phyloP scores from a whole-genome alignment of 2,888 invertebrate species.

The Parnassius apollo region DNA sequence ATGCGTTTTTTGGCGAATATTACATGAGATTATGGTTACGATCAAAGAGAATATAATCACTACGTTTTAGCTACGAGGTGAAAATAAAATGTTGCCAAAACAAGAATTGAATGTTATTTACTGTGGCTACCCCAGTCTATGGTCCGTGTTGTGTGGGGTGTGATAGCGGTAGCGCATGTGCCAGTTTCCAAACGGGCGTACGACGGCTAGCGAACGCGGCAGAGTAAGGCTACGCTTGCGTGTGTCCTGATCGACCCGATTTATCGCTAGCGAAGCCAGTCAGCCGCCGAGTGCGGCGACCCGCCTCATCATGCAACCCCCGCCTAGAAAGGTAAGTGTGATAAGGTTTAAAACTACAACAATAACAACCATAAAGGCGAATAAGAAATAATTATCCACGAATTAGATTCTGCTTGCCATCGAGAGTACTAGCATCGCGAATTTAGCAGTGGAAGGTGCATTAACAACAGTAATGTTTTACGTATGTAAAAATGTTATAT shows the following conservation, averaged over 20 bases:
- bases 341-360: neutral
- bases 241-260: constrained; percentile 51
- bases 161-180: constrained; percentile 38
- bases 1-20: too few relatives aligned
- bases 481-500: constrained; percentile 22
- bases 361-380: neutral
- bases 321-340: constrained; percentile 90
- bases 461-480: constrained; percentile 12
- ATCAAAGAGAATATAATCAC: neutral
- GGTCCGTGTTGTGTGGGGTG: constrained; percentile 30
- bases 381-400: neutral
- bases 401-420: neutral
- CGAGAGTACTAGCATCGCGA: neutral
- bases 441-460: constrained; percentile 8
- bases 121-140: constrained; percentile 29
- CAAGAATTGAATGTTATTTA: constrained; percentile 24
- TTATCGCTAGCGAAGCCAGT: constrained; percentile 31
- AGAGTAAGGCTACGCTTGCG: constrained; percentile 51
- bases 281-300: constrained; percentile 42
- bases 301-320: constrained; percentile 87
- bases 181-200: constrained; percentile 39
- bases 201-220: constrained; percentile 43
- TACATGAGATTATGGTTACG: neutral
- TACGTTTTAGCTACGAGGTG: too few relatives aligned
- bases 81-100: constrained; percentile 5